A percentile compares a stretch with the other conserved stretches of the same genome.
These are phyloP conservation scores for Rhegmatorhina hoffmannsi DNA, from an alignment of 2,113 vertebrate species.

Conservation along the genomic window DNA sequence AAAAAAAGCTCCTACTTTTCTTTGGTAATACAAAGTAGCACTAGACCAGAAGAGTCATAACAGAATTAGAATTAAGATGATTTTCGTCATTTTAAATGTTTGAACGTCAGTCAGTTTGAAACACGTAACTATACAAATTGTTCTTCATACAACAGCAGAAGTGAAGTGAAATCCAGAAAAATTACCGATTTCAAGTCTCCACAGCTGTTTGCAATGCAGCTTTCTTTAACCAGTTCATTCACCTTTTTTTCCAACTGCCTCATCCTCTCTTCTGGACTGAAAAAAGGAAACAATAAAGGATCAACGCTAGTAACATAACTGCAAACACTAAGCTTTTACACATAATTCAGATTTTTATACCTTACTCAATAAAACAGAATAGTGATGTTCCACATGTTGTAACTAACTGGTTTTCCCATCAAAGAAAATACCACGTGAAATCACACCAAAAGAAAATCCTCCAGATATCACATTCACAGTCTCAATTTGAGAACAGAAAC, in stretches of 20 bases:
- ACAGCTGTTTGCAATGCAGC: conserved; percentile 88
- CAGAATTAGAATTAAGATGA: neutral
- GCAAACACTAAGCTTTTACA: neutral
- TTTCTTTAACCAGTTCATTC: conserved; percentile 94
- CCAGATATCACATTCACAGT: neutral
- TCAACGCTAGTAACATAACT: neutral
- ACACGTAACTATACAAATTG: neutral
- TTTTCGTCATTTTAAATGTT: neutral
- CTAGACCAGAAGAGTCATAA: neutral
- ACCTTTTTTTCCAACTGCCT: conserved; percentile 95
- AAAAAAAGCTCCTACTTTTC: neutral
- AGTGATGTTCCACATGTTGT: neutral
- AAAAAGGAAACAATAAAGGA: neutral
- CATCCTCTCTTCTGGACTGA: conserved; percentile 92
- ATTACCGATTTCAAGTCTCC: conserved; percentile 90
- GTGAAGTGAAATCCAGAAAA: neutral
- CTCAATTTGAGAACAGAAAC: neutral
- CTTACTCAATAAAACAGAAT: neutral
- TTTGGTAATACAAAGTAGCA: neutral
- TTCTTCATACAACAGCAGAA: neutral
- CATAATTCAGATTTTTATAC: neutral
- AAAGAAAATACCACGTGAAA: neutral
- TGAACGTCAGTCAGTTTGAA: neutral
- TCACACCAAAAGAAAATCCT: neutral
- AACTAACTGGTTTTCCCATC: neutral